A percentile compares a stretch with the other conserved stretches of the same genome.
Conservation (phyloP, 2,888 invertebrate genomes). For the Papilio protenor region DNA sequence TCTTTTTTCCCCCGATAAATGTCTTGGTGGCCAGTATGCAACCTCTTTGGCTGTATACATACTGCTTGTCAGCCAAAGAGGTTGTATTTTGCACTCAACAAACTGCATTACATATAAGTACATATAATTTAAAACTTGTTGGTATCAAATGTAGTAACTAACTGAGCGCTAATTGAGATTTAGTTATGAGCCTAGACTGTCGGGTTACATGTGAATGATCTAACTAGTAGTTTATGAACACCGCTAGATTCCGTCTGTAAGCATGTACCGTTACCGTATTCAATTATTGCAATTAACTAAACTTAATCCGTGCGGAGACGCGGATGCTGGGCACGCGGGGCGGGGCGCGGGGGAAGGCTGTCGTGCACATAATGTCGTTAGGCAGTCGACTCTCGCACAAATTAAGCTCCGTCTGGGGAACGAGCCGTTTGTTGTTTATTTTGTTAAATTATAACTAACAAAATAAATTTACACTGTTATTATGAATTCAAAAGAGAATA, state of each 20-base stretch:
- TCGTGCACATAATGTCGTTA: slow-evolving; percentile 11
- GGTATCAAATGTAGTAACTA: not conserved
- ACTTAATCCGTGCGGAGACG: not conserved
- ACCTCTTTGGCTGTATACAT: too few relatives aligned
- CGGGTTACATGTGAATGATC: not conserved
- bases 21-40: too few relatives aligned
- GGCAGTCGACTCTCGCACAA: slow-evolving; percentile 15
- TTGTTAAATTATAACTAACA: slow-evolving; percentile 6
- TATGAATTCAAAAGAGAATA: not conserved
- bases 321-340: not conserved
- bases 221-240: not conserved
- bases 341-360: not conserved
- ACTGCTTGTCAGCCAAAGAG: too few relatives aligned
- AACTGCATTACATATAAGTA: too few relatives aligned
- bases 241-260: not conserved
- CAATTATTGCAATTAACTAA: slow-evolving; percentile 9
- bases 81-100: too few relatives aligned
- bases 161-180: not conserved
- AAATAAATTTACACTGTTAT: not conserved
- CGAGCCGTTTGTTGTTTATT: slow-evolving; percentile 19
- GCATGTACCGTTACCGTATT: slow-evolving; percentile 1
- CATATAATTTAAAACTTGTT: not conserved
- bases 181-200: not conserved
- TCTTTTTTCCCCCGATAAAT: too few relatives aligned
- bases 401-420: slow-evolving; percentile 12